Evolutionary conservation across 2,113 vertebrate species (phyloP), one percentile per base, ranked within the genome.

Genomic region (Scalopus aquaticus): DNA sequence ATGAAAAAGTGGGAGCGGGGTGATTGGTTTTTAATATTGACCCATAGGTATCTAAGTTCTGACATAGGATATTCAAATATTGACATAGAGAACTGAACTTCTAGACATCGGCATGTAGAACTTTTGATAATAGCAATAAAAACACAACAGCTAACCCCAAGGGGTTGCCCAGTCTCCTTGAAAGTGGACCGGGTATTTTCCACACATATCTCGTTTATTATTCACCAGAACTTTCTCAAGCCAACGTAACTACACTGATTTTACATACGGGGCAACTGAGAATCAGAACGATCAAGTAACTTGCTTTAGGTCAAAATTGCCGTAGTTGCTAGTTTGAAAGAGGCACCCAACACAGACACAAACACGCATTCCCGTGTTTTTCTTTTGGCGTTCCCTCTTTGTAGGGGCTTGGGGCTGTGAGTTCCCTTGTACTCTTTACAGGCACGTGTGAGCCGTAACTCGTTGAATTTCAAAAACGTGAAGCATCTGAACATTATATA

Each of bases 381-480:
- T 88, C 77, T 78, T 82, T 91, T 73, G 69, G 64, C 64, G 42
- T 10, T 60, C 39, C 26, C 3, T 10, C 72, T n/a, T n/a, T 56
- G 15, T 67, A 35, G 56, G 42, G 92, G 10, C 76, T 69, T 84
- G 80, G 39, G 49, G 39, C 83, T 88, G 42, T 12, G 26, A 84
- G 28, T 56, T 84, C 88, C 12, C 30, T 8, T 46, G 13, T 90
- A 20, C 60, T 78, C 82, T 70, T 51, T 49, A 16, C 42, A 74
- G n/a, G 42, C 37, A 10, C 49, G 46, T 49, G 76, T 78, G 51
- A 73, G 35, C 39, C 54, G 77, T 65, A 78, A 56, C 28, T 39
- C 54, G n/a, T 67, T 77, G n/a, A 39, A 58, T 88, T 91, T 91
- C 77, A 81, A 93, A 93, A 93, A 90, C 67, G 58, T 58, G 65